Evolutionary conservation across 2,888 invertebrate genomes (phyloP).

Genomic region (Achlya flavicornis): DNA sequence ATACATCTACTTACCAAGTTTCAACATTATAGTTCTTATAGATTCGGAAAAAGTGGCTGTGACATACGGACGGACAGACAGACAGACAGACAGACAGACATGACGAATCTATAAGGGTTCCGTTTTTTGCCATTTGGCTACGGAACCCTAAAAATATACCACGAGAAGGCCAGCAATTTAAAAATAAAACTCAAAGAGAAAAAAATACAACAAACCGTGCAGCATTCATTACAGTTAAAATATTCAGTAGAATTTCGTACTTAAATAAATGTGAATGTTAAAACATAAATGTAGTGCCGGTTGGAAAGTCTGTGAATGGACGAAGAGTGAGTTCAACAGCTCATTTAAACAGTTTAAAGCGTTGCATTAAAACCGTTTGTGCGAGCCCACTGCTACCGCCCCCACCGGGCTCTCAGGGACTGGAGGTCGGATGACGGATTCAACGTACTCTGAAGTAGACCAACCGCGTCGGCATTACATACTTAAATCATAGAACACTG

Average conservation of each 20-base stretch:
- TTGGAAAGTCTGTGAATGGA: neutral
- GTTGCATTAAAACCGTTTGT: neutral
- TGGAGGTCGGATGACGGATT: neutral
- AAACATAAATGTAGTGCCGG: neutral
- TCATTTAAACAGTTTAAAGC: constrained; percentile 2
- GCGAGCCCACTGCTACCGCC: neutral
- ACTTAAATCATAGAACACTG: neutral
- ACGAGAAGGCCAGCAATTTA: no score
- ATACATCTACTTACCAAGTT: no score
- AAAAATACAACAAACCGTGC: no score
- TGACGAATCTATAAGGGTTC: no score
- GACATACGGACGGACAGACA: no score
- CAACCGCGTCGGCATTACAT: neutral
- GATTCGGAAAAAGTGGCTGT: no score
- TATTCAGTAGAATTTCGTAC: neutral
- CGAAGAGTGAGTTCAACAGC: neutral
- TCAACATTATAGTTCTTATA: no score
- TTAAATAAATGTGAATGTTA: neutral
- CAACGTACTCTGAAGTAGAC: neutral
- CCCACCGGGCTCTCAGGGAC: neutral
- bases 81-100: no score
- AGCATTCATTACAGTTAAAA: neutral
- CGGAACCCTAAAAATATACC: no score
- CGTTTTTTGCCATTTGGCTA: no score
- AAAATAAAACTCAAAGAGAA: no score